These are phyloP conservation scores for Drosophila teissieri DNA, from an alignment of 1,140 invertebrate species.

Conservation along the genomic window DNA sequence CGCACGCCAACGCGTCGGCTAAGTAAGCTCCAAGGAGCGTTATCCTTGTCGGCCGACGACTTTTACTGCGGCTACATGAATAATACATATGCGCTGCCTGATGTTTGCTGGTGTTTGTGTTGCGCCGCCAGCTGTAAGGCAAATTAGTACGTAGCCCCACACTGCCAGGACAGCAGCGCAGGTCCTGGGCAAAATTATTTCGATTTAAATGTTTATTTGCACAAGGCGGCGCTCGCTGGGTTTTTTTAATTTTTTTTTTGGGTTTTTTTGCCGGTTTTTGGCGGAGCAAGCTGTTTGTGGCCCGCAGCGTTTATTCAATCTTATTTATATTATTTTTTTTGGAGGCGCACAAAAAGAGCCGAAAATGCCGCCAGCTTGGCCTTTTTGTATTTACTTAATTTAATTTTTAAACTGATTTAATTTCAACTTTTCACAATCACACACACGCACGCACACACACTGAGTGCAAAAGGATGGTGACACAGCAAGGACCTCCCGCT, in stretches of 20 bases:
- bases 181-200: slow-evolving; percentile 51
- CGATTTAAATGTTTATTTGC: slow-evolving; percentile 74
- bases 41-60: slow-evolving; percentile 60
- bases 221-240: slow-evolving; percentile 23
- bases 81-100: slow-evolving; percentile 60
- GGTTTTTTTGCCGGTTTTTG: too few relatives aligned
- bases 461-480: background rate
- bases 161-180: slow-evolving; percentile 20
- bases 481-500: slow-evolving; percentile 45
- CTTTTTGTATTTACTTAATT: slow-evolving; percentile 68
- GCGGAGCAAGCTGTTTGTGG: slow-evolving; percentile 36
- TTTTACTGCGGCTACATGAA: slow-evolving; percentile 77
- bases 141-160: slow-evolving; percentile 71
- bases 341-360: slow-evolving; percentile 18
- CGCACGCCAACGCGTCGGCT: slow-evolving; percentile 71
- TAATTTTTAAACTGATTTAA: slow-evolving; percentile 71
- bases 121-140: slow-evolving; percentile 62
- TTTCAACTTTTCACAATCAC: slow-evolving; percentile 23
- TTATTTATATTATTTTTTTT: slow-evolving; percentile 22
- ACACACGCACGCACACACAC: slow-evolving; percentile 6
- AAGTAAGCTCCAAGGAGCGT: slow-evolving; percentile 62
- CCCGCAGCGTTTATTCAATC: slow-evolving; percentile 65
- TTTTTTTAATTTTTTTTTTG: too few relatives aligned
- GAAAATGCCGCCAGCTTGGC: slow-evolving; percentile 44
- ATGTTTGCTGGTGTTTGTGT: slow-evolving; percentile 39